phyloP scores from a whole-genome alignment of 2,797 vertebrate species.

The Eutrigla gurnardus region DNA sequence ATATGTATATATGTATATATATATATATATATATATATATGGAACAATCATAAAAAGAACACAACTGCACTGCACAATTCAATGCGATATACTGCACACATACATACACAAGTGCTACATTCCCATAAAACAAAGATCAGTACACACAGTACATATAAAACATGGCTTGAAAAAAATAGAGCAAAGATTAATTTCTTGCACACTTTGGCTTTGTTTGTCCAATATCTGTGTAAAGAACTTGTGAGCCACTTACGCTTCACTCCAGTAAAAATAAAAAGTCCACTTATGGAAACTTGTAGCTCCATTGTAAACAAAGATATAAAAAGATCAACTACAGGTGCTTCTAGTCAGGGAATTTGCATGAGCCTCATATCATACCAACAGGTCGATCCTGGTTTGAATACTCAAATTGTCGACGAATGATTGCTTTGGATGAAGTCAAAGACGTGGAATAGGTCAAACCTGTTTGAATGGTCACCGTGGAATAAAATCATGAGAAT shows the following conservation, averaged over 20 bases:
- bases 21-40: too few species aligned
- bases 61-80: slow-evolving; percentile 27
- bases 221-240: neutral
- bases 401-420: slow-evolving; percentile 38
- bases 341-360: slow-evolving; percentile 4
- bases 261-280: neutral
- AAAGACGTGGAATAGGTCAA: neutral
- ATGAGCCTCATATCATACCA: slow-evolving; percentile 22
- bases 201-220: slow-evolving; percentile 51
- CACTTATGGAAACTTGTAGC: slow-evolving; percentile 8
- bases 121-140: slow-evolving; percentile 42
- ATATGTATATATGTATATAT: too few species aligned
- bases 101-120: slow-evolving; percentile 31
- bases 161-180: slow-evolving; percentile 35
- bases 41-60: neutral
- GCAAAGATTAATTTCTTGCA: slow-evolving; percentile 2
- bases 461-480: too few species aligned
- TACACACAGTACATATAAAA: slow-evolving; percentile 37
- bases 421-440: neutral
- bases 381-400: slow-evolving; percentile 22
- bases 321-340: neutral
- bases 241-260: neutral
- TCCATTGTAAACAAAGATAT: slow-evolving; percentile 30
- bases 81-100: slow-evolving; percentile 12
- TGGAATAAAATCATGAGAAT: neutral